Evolutionary conservation across 1,140 invertebrate genomes (phyloP), one percentile per base, ranked within the genome.

Genomic region (Drosophila pachea): DNA sequence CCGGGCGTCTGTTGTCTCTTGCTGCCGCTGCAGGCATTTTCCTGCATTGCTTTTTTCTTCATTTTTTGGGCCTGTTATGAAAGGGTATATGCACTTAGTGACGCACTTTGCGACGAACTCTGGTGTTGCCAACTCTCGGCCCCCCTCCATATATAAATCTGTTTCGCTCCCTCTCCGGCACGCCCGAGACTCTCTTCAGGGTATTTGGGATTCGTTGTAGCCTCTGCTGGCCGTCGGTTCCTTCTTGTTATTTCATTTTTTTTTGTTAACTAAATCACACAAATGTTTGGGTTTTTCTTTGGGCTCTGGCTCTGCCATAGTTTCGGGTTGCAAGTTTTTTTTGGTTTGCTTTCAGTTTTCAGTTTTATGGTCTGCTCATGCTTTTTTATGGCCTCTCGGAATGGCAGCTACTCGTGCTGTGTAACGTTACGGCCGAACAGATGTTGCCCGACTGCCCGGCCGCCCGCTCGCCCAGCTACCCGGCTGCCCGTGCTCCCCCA

Each of bases 261-360:
- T 47, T 12, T 40, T 40, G 58, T 16, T 58, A 65, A 77, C 74
- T 78, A 78, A 78, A 74, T 79, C 75, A 73, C 68, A 73, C 61
- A 68, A 68, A 64, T 71, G 50, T 52, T 52, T 35, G 9, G 4
- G 14, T 43, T 56, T 35, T 48, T 40, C 36, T 52, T 35, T 66
- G 12, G 14, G 47, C 32, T 63, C 54, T 68, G 48, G 52, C 58
- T 40, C 38, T 43, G 40, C 38, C 50, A 62, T 54, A 54, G 43
- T 68, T 66, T 71, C 36, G 42, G 54, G 47, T 49, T 65, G 53
- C 45, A 12, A 40, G 43, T 43, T 64, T 22, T 22, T 22, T 22
- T 22, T 22, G 22, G 1, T 22, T 22, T 22, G 22, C 22, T 22
- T 55, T 43, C 54, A 55, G 22, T 68, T 68, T 63, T 49, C 45